Evolutionary conservation across 30 jellyfish, hydroid and myxozoan genomes (phyloP).

Genomic region (Euphysa ruthae): DNA sequence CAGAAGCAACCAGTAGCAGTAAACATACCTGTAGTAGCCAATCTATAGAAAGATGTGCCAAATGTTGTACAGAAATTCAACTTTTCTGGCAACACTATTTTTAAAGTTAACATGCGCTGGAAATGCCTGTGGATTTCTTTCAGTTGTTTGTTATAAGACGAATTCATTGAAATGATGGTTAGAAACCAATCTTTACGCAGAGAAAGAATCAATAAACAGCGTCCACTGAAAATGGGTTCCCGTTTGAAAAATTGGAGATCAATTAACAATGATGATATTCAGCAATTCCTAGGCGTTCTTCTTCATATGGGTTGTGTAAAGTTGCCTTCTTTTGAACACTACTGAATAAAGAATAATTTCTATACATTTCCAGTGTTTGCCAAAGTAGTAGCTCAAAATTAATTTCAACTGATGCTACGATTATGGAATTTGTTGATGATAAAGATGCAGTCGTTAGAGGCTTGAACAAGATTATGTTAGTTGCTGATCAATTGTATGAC

Average conservation of each 20-base stretch:
- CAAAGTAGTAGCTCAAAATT: background rate
- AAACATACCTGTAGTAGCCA: no score
- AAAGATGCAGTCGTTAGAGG: background rate
- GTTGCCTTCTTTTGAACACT: constrained; percentile 8
- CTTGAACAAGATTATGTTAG: no score
- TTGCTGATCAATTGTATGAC: no score
- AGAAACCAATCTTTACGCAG: no score
- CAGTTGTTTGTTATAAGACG: background rate
- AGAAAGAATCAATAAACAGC: constrained; percentile 16
- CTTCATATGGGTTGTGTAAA: constrained; percentile 23
- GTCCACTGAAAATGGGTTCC: constrained; percentile 16
- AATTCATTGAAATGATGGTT: background rate
- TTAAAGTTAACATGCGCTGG: background rate
- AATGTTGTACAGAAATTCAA: background rate
- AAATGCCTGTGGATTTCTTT: constrained; percentile 12
- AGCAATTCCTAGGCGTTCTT: constrained; percentile 17
- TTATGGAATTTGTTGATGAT: background rate
- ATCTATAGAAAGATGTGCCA: constrained; percentile 6
- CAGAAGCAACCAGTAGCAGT: no score
- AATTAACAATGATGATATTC: constrained; percentile 12
- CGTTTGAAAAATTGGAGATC: constrained; percentile 14
- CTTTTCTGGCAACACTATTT: background rate
- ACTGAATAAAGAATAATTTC: background rate
- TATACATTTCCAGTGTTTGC: background rate
- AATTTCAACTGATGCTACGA: background rate